A percentile compares a stretch with the other conserved stretches of the same genome.
Conservation (phyloP, 2,797 vertebrate species). For the Petrocephalus schoutedeni region DNA sequence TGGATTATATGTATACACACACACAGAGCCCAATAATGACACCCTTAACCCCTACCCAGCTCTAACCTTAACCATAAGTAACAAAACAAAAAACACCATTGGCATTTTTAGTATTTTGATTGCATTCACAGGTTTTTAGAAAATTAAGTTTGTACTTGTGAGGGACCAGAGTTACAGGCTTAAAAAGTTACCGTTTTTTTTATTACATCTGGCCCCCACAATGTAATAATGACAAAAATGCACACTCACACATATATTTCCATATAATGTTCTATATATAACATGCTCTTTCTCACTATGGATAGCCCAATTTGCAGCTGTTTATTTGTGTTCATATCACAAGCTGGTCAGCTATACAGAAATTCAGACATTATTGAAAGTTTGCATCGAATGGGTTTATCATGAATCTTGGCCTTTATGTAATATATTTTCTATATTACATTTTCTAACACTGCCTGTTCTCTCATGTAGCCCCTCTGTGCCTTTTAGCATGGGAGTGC, state of each 20-base stretch:
- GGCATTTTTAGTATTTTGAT: neutral
- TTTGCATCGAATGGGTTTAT: neutral
- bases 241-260: neutral
- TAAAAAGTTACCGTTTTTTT: neutral
- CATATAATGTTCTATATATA: neutral
- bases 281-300: neutral
- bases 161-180: neutral
- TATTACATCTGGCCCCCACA: neutral
- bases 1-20: neutral
- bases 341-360: neutral
- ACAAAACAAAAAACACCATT: neutral
- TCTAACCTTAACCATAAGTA: neutral
- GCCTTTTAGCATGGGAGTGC: neutral
- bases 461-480: no score
- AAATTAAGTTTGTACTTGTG: neutral
- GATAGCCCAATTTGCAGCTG: neutral
- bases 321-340: neutral
- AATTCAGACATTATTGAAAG: neutral
- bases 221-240: neutral
- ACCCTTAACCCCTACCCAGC: neutral
- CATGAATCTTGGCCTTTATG: neutral
- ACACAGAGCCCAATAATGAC: neutral
- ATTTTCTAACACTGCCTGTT: no score
- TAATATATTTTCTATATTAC: neutral
- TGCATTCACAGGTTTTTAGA: neutral